These are phyloP conservation scores for Dicyrtomina minuta DNA, from an alignment of 2,888 invertebrate genomes.

Conservation along the genomic window DNA sequence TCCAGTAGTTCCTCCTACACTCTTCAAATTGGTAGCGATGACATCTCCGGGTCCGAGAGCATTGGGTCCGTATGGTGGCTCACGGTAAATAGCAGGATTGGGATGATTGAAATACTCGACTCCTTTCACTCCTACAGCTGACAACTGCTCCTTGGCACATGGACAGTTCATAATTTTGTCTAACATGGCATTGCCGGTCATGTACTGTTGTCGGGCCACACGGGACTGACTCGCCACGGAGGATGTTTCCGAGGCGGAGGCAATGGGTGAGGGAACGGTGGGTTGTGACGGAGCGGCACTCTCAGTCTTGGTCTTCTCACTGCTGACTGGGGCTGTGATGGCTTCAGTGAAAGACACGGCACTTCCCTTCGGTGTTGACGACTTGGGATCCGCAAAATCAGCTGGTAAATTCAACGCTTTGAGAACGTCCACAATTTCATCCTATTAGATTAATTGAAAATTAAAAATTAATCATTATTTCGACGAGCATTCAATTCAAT, in stretches of 20 bases:
- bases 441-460: slow-evolving; percentile 35
- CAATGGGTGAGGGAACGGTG: slow-evolving; percentile 46
- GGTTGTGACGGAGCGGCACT: slow-evolving; percentile 30
- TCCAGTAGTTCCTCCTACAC: slow-evolving; percentile 54
- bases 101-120: slow-evolving; percentile 53
- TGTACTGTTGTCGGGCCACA: slow-evolving; percentile 52
- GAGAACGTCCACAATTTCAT: slow-evolving; percentile 53
- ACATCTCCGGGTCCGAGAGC: slow-evolving; percentile 54
- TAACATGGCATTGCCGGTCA: slow-evolving; percentile 54
- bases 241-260: slow-evolving; percentile 42
- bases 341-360: slow-evolving; percentile 29
- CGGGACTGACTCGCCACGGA: slow-evolving; percentile 45
- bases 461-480: slow-evolving; percentile 8
- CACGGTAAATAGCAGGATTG: slow-evolving; percentile 53
- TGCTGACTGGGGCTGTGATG: slow-evolving; percentile 10
- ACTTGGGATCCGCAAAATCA: slow-evolving; percentile 49
- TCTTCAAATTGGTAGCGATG: slow-evolving; percentile 53
- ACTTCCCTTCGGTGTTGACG: slow-evolving; percentile 7
- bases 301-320: not conserved
- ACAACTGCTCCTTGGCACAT: slow-evolving; percentile 53
- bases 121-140: slow-evolving; percentile 52
- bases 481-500: not conserved
- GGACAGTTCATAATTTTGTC: slow-evolving; percentile 54
- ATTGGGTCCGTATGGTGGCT: slow-evolving; percentile 53
- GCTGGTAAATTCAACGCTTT: slow-evolving; percentile 53